Evolutionary conservation across 2,888 invertebrate species (phyloP), one percentile per base, ranked within the genome.

Genomic region (Diachrysia chrysitis): DNA sequence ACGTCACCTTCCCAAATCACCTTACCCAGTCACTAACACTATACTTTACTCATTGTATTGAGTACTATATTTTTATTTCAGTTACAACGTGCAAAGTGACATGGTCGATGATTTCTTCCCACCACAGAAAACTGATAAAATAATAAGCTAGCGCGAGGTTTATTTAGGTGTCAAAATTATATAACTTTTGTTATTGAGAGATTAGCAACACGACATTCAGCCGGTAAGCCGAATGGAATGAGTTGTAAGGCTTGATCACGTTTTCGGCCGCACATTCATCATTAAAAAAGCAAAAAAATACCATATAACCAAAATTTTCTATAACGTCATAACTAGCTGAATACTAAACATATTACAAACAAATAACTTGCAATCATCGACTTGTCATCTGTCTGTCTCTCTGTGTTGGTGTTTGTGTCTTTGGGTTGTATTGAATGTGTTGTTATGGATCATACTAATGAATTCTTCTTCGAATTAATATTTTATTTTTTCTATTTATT

Each of bases 21-120:
- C 71, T 71, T 75, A 73, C 66, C 75, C 63, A 74, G 83, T 84
- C 78, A 87, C 87, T 89, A 89, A 90, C 87, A 79, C 66, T 71
- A 69, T 74, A 74, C 67, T 75, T 74, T 78, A 80, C 82, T 82
- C 83, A 75, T 63, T 78, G 76, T 87, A 87, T 83, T 86, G 72
- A 84, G 84, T 83, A 80, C 83, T 75, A 88, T 89, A 93, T 96
- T 96, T 96, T 96, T 96, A 96, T 97, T 97, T 95, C 97, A 98
- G 98, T 96, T 98, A 98, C 97, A 96, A 97, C 96, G 98, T 98
- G 96, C 98, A 98, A 96, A 98, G 98, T 96, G 96, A 97, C 96
- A 97, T 97, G 96, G 98, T 98, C 96, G 98, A 98, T 97, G 98
- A 98, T 96, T 97, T 98, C 95, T 98, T 98, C 96, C 98, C 98